Conservation (phyloP, 1,140 invertebrate genomes). For the Eupeodes corollae region DNA sequence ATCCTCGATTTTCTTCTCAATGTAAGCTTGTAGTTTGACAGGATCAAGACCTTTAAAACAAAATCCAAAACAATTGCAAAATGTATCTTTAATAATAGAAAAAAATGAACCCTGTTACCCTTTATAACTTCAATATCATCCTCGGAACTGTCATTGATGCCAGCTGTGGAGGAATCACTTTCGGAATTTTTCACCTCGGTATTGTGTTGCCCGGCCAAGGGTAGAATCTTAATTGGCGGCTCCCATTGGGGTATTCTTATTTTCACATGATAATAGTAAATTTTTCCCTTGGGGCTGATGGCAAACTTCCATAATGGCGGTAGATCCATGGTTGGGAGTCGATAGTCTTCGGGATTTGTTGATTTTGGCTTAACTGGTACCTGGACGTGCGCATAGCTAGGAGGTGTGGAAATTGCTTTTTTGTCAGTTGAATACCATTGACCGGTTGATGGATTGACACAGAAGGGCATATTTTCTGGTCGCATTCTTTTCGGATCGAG, state of each 20-base stretch:
- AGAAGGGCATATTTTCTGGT: slow-evolving; percentile 44
- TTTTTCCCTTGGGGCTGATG: slow-evolving; percentile 63
- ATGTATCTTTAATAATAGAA: not conserved
- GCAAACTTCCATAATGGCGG: slow-evolving; percentile 81
- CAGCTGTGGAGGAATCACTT: slow-evolving; percentile 4
- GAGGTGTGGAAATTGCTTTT: slow-evolving; percentile 34
- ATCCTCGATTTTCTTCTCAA: slow-evolving; percentile 15
- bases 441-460: slow-evolving; percentile 48
- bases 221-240: slow-evolving; percentile 48
- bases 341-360: slow-evolving; percentile 19
- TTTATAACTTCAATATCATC: slow-evolving; percentile 7
- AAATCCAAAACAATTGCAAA: not conserved
- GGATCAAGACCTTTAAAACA: slow-evolving; percentile 1
- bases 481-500: slow-evolving; percentile 46
- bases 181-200: slow-evolving; percentile 13
- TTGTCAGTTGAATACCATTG: slow-evolving; percentile 45
- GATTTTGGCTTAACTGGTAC: slow-evolving; percentile 28
- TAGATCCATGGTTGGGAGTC: slow-evolving; percentile 49
- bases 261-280: slow-evolving; percentile 85
- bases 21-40: slow-evolving; percentile 14
- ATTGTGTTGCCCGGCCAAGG: slow-evolving; percentile 13
- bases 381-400: slow-evolving; percentile 22
- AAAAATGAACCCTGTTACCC: not conserved
- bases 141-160: slow-evolving; percentile 2
- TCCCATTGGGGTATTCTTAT: slow-evolving; percentile 79